Conservation (phyloP, 2,797 vertebrate genomes). For the Lepilemur septentrionalis region DNA sequence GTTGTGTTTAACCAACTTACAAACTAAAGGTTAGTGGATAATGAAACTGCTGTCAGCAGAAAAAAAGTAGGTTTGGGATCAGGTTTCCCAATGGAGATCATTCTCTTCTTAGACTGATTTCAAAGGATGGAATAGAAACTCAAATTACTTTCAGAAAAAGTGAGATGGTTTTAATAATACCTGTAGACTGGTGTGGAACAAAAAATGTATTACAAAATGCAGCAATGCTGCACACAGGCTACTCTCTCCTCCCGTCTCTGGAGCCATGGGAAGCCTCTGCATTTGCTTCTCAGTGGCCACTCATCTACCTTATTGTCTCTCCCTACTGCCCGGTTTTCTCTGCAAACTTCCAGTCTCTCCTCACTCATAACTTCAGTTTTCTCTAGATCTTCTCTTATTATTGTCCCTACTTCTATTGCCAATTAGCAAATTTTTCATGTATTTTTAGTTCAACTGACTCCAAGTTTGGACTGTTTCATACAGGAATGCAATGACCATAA, state of each 20-base stretch:
- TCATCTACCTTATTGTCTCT: not conserved
- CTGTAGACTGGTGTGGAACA: not conserved
- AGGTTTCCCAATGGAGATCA: not conserved
- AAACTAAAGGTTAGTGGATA: not conserved
- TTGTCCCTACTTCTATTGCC: not conserved
- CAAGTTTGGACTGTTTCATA: not conserved
- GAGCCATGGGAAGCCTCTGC: not conserved
- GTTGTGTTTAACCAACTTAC: not conserved
- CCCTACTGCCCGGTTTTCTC: not conserved
- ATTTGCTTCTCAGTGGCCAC: not conserved
- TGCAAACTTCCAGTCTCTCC: not conserved
- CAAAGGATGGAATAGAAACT: not conserved
- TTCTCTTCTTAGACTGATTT: constrained; percentile 8
- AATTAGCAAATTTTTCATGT: not conserved
- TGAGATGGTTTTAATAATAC: not conserved
- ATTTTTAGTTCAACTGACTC: not conserved
- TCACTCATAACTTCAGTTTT: not conserved
- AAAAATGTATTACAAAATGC: not conserved
- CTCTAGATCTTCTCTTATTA: not conserved
- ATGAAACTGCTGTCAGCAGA: not conserved
- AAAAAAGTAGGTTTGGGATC: not conserved
- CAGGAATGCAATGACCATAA: not conserved
- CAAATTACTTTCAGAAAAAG: not conserved
- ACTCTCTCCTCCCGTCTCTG: not conserved
- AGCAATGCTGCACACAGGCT: not conserved